Conservation (phyloP, 53 echinoderm and acorn worm genomes). For the Paelopatides confundens region DNA sequence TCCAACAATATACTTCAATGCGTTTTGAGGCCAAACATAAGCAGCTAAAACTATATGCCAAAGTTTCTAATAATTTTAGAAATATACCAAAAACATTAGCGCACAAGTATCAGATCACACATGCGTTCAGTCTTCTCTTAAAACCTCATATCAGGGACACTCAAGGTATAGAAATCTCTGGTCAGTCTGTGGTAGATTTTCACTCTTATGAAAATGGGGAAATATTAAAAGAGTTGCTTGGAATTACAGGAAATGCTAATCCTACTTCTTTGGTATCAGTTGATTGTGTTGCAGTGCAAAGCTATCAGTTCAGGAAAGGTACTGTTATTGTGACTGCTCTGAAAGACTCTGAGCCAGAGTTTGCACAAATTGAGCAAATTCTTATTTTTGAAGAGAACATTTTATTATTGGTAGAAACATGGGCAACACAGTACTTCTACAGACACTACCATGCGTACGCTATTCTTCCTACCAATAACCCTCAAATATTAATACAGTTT, state of each 20-base stretch:
- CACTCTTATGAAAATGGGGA: constrained; percentile 8
- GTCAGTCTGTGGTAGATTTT: constrained; percentile 18
- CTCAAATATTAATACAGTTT: constrained; percentile 1
- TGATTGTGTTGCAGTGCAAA: not conserved
- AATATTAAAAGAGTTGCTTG: not conserved
- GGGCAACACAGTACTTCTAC: constrained; percentile 24
- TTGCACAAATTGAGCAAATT: constrained; percentile 37
- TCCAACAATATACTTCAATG: constrained; percentile 50
- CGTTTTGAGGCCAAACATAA: constrained; percentile 73
- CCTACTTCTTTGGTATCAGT: not conserved
- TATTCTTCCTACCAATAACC: not conserved
- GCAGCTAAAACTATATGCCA: constrained; percentile 52
- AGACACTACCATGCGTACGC: constrained; percentile 28
- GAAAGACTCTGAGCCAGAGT: constrained; percentile 11
- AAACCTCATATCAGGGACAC: constrained; percentile 41
- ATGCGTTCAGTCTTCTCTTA: constrained; percentile 22
- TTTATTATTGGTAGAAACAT: constrained; percentile 9
- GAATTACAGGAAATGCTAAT: not conserved
- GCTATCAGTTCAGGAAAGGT: constrained; percentile 34
- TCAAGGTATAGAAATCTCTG: not conserved
- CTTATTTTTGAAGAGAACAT: not conserved
- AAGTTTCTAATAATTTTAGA: constrained; percentile 61
- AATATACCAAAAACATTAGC: constrained; percentile 64
- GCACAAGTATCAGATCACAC: constrained; percentile 45
- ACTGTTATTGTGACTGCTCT: not conserved